Evolutionary conservation across 1,140 invertebrate species (phyloP).

Genomic region (Euschistus heros): DNA sequence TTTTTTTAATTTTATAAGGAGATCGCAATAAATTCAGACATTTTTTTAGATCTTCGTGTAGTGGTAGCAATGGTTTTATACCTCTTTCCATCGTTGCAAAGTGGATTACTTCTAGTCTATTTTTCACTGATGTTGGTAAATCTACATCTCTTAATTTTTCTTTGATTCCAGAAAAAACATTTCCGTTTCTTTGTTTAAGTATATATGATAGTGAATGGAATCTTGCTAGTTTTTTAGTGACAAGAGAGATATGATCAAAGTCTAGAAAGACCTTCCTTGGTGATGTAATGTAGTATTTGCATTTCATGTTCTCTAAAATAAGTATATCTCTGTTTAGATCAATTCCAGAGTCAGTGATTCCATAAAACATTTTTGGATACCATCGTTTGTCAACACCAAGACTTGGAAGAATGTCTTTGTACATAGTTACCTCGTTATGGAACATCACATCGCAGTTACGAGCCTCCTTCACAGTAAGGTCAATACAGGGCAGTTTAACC

Average conservation of each 20-base stretch:
- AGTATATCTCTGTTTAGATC: slow-evolving; percentile 28
- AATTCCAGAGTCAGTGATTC: slow-evolving; percentile 6
- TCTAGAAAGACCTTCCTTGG: slow-evolving; percentile 23
- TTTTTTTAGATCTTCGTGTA: neutral
- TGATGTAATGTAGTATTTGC: slow-evolving; percentile 21
- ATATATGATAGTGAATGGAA: slow-evolving; percentile 36
- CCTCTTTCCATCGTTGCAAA: slow-evolving; percentile 7
- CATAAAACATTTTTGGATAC: slow-evolving; percentile 27
- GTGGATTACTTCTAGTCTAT: neutral
- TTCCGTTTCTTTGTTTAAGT: slow-evolving; percentile 31
- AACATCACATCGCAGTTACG: slow-evolving; percentile 21
- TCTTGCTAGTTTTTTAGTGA: slow-evolving; percentile 33
- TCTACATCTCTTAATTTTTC: slow-evolving; percentile 27
- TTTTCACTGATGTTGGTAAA: slow-evolving; percentile 3
- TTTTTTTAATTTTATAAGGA: slow-evolving; percentile 1
- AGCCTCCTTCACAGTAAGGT: neutral
- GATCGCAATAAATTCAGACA: neutral
- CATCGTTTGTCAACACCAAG: neutral
- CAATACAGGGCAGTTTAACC: neutral
- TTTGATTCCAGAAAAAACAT: slow-evolving; percentile 32
- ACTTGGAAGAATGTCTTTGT: slow-evolving; percentile 24
- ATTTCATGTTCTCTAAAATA: slow-evolving; percentile 33
- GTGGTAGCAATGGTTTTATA: neutral
- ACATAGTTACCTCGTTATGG: slow-evolving; percentile 27
- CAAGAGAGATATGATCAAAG: slow-evolving; percentile 32